Evolutionary conservation across 2,797 vertebrate genomes (phyloP).

Genomic region (Rhynchotus rufescens): DNA sequence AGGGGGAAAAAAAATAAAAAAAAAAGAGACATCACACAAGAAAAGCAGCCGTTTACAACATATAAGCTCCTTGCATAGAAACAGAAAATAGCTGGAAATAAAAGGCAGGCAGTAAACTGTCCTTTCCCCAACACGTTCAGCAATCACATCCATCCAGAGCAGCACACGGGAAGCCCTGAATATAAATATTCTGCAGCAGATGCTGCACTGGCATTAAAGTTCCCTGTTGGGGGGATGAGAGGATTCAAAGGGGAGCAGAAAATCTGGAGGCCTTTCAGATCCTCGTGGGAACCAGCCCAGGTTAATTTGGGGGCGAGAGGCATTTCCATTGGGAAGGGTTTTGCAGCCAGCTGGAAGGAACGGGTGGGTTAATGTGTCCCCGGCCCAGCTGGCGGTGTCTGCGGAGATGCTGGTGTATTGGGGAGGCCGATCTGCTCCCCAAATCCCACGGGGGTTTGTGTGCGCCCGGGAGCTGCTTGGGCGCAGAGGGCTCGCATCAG

Average conservation of each 20-base stretch:
- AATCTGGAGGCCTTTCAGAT: constrained; percentile 50
- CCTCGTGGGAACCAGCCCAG: constrained; percentile 48
- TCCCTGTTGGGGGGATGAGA: constrained; percentile 36
- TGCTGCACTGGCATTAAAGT: constrained; percentile 54
- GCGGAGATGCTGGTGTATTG: neutral
- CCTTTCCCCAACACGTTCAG: constrained; percentile 42
- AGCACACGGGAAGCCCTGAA: constrained; percentile 46
- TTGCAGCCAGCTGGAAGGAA: constrained; percentile 52
- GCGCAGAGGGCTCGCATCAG: neutral
- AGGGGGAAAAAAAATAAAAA: neutral
- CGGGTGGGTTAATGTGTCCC: constrained; percentile 20
- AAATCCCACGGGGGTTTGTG: neutral
- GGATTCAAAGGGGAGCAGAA: constrained; percentile 58
- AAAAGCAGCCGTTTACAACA: constrained; percentile 68
- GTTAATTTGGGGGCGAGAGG: constrained; percentile 36
- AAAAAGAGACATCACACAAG: constrained; percentile 70
- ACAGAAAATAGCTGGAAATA: constrained; percentile 69
- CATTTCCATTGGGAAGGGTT: constrained; percentile 35
- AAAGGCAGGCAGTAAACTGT: constrained; percentile 61
- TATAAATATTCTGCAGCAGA: constrained; percentile 59
- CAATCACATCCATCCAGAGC: constrained; percentile 62
- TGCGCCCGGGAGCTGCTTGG: neutral
- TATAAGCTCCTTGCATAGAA: constrained; percentile 63
- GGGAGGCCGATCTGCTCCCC: neutral
- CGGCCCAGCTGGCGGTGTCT: constrained; percentile 35